Percentiles rank a stretch among this genome's conserved stretches.
These are phyloP conservation scores for Atethmia centrago DNA, from an alignment of 2,888 invertebrate species.

Conservation along the genomic window DNA sequence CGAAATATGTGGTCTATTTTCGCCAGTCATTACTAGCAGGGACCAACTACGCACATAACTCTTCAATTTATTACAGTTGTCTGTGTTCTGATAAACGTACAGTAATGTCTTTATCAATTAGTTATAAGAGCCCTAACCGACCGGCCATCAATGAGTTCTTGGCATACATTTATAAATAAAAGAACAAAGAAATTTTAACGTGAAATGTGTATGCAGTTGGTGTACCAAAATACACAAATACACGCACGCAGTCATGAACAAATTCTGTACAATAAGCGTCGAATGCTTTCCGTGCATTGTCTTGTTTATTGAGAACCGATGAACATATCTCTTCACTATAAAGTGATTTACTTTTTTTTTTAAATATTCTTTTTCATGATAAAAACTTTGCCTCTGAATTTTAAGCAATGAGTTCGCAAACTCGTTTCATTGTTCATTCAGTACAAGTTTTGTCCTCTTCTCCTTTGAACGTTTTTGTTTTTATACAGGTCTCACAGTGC, in stretches of 20 bases:
- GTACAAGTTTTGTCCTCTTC: neutral
- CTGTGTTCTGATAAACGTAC: slow-evolving; percentile 49
- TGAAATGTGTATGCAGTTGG: slow-evolving; percentile 39
- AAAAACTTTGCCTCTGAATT: slow-evolving; percentile 11
- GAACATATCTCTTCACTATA: slow-evolving; percentile 26
- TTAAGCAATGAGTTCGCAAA: slow-evolving; percentile 13
- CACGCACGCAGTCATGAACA: neutral
- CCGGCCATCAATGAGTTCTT: slow-evolving; percentile 41
- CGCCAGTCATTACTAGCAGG: slow-evolving; percentile 77
- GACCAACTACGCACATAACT: slow-evolving; percentile 59
- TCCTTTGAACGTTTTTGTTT: slow-evolving; percentile 34
- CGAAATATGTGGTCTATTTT: slow-evolving; percentile 83
- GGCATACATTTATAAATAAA: slow-evolving; percentile 57
- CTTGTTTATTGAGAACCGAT: slow-evolving; percentile 42
- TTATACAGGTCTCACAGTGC: slow-evolving; percentile 7
- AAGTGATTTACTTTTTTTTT: slow-evolving; percentile 36
- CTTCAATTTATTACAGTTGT: slow-evolving; percentile 49
- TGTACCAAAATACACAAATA: slow-evolving; percentile 55
- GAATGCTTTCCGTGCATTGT: slow-evolving; percentile 22
- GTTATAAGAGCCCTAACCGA: slow-evolving; percentile 29
- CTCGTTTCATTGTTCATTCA: slow-evolving; percentile 2
- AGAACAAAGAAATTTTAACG: slow-evolving; percentile 45
- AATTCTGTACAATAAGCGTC: slow-evolving; percentile 12
- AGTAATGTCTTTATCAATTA: slow-evolving; percentile 58
- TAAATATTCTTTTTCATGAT: too few species aligned